Evolutionary conservation across 2,797 vertebrate genomes (phyloP), one percentile per base, ranked within the genome.

Genomic region (Tamandua tetradactyla): DNA sequence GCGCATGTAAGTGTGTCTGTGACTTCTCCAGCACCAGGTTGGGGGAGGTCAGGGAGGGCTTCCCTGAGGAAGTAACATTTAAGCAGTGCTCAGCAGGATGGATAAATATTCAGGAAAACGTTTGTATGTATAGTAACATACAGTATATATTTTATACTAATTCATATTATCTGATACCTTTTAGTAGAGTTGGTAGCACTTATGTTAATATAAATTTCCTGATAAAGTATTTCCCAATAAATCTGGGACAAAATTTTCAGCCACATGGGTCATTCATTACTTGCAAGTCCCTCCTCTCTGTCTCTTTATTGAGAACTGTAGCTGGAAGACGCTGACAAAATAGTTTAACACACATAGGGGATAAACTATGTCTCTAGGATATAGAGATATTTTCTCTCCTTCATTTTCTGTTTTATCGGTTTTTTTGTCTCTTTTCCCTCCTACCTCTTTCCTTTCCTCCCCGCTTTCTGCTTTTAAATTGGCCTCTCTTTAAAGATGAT

Each of bases 171-270:
- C 44, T 37, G 32, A 52, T 62, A 66, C 15, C 47, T 94, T 90
- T 72, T 69, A n/a, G 18, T 75, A 59, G 64, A 91, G 12, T 78
- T 81, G 52, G 49, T 88, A 15, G 1, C 35, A 61, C 88, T 89
- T 52, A 85, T 52, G 37, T 83, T 69, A 86, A 85, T 18, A n/a
- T 32, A 22, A 90, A 62, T 84, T 95, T 94, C 87, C 49, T 20
- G 74, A 75, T 62, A 59, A 92, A 81, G 25, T 14, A 12, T 94
- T 87, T 72, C 23, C 61, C n/a, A 95, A 92, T 75, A 74, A 0
- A 82, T 27, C 11, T 76, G 27, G 35, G 57, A 42, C 11, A 52
- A 52, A 6, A 30, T 74, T 86, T n/a, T 92, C 10, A 27, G 30
- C 5, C 6, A 10, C 15, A 1, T 49, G 40, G 35, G 27, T 84